Conservation (phyloP, 2,888 invertebrate species). For the Candidula unifasciata region DNA sequence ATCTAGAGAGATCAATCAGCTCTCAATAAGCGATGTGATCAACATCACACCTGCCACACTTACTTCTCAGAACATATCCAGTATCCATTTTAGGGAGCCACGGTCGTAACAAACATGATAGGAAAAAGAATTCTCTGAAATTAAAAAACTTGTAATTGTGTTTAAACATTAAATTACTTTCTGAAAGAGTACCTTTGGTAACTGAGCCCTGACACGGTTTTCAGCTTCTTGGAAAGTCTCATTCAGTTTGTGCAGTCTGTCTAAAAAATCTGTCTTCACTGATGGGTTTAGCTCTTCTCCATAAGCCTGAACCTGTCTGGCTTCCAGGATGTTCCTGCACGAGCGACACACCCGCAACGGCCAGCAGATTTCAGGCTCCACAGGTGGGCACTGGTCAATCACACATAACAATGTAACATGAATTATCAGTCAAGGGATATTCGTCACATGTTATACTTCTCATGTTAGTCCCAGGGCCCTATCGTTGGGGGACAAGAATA, state of each 20-base stretch:
- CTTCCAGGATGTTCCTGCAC: slow-evolving; percentile 61
- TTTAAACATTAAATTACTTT: too few species aligned
- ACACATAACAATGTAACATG: background rate
- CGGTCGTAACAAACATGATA: too few species aligned
- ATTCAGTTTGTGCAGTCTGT: slow-evolving; percentile 57
- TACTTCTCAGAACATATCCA: too few species aligned
- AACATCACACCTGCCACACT: too few species aligned
- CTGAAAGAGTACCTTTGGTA: slow-evolving; percentile 16
- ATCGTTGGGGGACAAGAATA: too few species aligned
- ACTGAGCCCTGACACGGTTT: slow-evolving; percentile 14
- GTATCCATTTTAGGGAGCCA: too few species aligned
- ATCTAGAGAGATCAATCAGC: too few species aligned
- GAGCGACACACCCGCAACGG: slow-evolving; percentile 64
- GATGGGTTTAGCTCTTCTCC: slow-evolving; percentile 51
- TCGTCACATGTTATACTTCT: background rate
- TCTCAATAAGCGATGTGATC: too few species aligned
- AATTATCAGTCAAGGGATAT: background rate
- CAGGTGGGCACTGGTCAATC: slow-evolving; percentile 65
- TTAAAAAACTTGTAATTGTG: too few species aligned
- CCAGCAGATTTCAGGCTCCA: slow-evolving; percentile 71
- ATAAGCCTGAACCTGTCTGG: slow-evolving; percentile 57
- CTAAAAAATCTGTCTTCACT: slow-evolving; percentile 56
- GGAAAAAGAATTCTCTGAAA: too few species aligned
- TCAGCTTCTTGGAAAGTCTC: slow-evolving; percentile 45
- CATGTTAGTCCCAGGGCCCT: too few species aligned